Evolutionary conservation across 2,888 invertebrate species (phyloP), one percentile per base, ranked within the genome.

Genomic region (Agrochola lota): DNA sequence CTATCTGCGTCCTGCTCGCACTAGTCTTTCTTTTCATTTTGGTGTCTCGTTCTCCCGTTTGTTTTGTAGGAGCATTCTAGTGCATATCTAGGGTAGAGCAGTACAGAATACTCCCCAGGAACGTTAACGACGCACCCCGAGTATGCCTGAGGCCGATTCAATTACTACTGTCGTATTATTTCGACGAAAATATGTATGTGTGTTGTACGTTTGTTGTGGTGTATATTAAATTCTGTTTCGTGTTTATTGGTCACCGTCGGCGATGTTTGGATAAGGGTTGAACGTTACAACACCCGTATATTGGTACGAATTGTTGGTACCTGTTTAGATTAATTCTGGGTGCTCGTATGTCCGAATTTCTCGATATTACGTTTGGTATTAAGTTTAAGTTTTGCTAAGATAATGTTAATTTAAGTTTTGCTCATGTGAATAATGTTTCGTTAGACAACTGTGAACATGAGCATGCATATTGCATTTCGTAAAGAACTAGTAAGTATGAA

Each of bases 91-190:
- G 93, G 93, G 93, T 94, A 93, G 91, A 92, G 89, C 91, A 89
- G 92, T 91, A 91, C 91, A 91, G 90, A 93, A 93, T 92, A 94
- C 95, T 86, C 96, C 95, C 94, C 93, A 95, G 94, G 96, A 95
- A 95, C 96, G 96, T 95, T 95, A 96, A 96, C 95, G 95, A 94
- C 95, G 92, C 91, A 92, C 95, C 91, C 95, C 94, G 95, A 94
- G 94, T 94, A 93, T 93, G 96, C 96, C 96, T 94, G 94, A 94
- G 96, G 96, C 96, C 95, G 96, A 96, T 96, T 96, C 96, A 96
- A 96, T 96, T 96, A 96, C 96, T 95, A 96, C 95, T 94, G 95
- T 95, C 94, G 95, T 96, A 96, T 96, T 96, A 96, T 96, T 95
- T 94, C 94, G 94, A 94, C 93, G 95, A 96, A 96, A 96, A 96